Evolutionary conservation across 2,888 invertebrate species (phyloP), one percentile per base, ranked within the genome.

Genomic region (Cyclophora punctaria): DNA sequence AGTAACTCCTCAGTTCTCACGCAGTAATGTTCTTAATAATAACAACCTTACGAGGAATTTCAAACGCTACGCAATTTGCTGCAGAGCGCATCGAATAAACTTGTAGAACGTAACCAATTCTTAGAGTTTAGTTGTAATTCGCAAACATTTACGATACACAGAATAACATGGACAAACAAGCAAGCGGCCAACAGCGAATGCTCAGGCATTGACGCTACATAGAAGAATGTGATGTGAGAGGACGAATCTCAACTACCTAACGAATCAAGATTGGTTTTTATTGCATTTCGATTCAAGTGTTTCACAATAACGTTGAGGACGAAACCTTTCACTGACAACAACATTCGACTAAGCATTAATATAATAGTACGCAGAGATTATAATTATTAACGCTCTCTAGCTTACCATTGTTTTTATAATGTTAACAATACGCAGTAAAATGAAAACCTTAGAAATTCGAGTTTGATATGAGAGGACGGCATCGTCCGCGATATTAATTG

Each of bases 1-100:
- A 68, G 71, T 69, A 63, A 74, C 76, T 80, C 81, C 83, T 76
- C 78, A 76, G 75, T 81, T 84, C 83, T 77, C 80, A 80, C 77
- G 72, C 73, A 68, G 73, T 74, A 37, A 73, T 69, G 69, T 66
- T 64, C 65, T 66, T 74, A 77, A 78, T 74, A 71, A 69, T 71
- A 80, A 59, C 56, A 58, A 52, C 71, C 69, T 67, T 73, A 69
- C 65, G 58, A 53, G 57, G 59, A 66, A 66, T 65, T 61, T 60
- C 60, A 62, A 63, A 62, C 63, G 59, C 37, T 5, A 5, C 56
- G 20, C 46, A 35, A 40, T 20, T 60, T 63, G 60, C 60, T 64
- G 58, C 50, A 48, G 50, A 64, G 58, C 6, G 5, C 48, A 48
- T 45, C 46, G 57, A 64, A 57, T 56, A 63, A 57, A 49, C 45